Evolutionary conservation across 2,797 vertebrate genomes (phyloP).

Genomic region (Poecilia picta): DNA sequence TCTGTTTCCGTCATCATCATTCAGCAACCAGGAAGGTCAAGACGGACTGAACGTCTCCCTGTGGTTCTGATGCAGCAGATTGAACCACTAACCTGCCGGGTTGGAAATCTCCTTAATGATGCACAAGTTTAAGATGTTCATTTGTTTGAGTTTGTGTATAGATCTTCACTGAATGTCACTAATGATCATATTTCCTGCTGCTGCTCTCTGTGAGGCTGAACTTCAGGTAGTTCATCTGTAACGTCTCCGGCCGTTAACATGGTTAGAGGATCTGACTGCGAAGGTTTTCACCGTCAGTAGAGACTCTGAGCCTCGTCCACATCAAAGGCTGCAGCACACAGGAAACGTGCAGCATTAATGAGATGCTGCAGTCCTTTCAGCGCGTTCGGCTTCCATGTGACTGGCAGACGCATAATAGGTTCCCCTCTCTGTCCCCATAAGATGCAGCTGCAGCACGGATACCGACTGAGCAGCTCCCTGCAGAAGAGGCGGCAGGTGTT

Average conservation of each 20-base stretch:
- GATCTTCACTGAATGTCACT: conserved; percentile 2
- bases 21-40: not conserved
- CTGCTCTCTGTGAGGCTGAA: not conserved
- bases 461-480: conserved; percentile 56
- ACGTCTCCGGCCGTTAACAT: not conserved
- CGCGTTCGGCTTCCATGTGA: conserved; percentile 47
- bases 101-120: not conserved
- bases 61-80: not conserved
- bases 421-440: conserved; percentile 29
- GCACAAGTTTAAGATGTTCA: not conserved
- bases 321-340: conserved; percentile 52
- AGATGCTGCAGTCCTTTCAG: conserved; percentile 22
- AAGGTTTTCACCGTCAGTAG: conserved; percentile 10
- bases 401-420: conserved; percentile 45
- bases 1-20: not conserved
- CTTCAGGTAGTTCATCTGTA: not conserved
- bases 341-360: conserved; percentile 63
- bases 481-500: conserved; percentile 73
- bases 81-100: not conserved
- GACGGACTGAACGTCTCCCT: not conserved
- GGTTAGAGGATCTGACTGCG: conserved; percentile 1
- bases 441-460: conserved; percentile 66
- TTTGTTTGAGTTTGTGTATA: not conserved
- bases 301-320: conserved; percentile 32
- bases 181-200: conserved; percentile 8